These are phyloP conservation scores for Solenopsis invicta DNA, from an alignment of 1,140 invertebrate species.

Conservation along the genomic window DNA sequence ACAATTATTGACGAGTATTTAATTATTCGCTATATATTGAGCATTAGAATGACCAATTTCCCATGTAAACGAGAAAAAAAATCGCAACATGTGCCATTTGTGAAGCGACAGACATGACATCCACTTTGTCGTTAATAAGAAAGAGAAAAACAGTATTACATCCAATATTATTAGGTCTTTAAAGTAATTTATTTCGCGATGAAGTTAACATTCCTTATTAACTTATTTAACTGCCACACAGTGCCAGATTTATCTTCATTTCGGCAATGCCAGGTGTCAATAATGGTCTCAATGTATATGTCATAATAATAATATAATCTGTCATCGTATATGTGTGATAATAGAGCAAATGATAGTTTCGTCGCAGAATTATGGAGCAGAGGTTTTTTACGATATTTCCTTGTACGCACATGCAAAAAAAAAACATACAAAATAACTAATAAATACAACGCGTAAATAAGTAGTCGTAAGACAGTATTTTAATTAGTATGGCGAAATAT, in stretches of 20 bases:
- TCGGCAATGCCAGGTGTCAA: slow-evolving; percentile 54
- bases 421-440: slow-evolving; percentile 53
- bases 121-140: slow-evolving; percentile 35
- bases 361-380: slow-evolving; percentile 47
- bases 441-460: slow-evolving; percentile 48
- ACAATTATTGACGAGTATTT: slow-evolving; percentile 62
- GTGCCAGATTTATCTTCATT: slow-evolving; percentile 59
- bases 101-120: not conserved
- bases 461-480: slow-evolving; percentile 50
- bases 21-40: slow-evolving; percentile 35
- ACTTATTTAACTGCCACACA: slow-evolving; percentile 42
- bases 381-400: slow-evolving; percentile 66
- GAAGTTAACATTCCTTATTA: slow-evolving; percentile 42
- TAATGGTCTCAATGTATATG: slow-evolving; percentile 70
- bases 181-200: slow-evolving; percentile 29
- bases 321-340: slow-evolving; percentile 70
- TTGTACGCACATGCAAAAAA: slow-evolving; percentile 66
- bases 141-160: slow-evolving; percentile 19
- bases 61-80: slow-evolving; percentile 10
- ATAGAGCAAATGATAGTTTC: slow-evolving; percentile 58
- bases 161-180: slow-evolving; percentile 30
- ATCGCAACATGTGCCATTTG: slow-evolving; percentile 51
- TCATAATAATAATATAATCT: slow-evolving; percentile 68
- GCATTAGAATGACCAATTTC: slow-evolving; percentile 39
- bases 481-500: slow-evolving; percentile 58